Evolutionary conservation across 2,888 invertebrate species (phyloP).

Genomic region (Coelinius sp.): DNA sequence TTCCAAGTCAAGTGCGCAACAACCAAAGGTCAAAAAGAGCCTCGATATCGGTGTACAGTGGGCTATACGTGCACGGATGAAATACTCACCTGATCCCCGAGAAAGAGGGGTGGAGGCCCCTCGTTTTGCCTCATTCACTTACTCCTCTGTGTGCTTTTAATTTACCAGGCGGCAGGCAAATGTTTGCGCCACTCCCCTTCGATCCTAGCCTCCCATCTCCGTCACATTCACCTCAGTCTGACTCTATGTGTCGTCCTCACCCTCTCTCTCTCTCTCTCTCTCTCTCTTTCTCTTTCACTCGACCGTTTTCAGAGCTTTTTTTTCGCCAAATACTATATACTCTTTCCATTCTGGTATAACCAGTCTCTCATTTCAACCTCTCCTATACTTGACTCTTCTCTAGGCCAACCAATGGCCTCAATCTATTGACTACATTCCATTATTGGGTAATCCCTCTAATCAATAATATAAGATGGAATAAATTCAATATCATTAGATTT

Average conservation of each 20-base stretch:
- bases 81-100: conserved; percentile 32
- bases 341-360: not conserved
- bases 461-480: too few species aligned
- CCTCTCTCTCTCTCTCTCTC: conserved; percentile 30
- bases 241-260: not conserved
- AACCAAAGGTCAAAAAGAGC: not conserved
- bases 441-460: too few species aligned
- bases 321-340: conserved; percentile 33
- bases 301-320: conserved; percentile 44
- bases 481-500: too few species aligned
- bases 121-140: conserved; percentile 46
- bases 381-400: conserved; percentile 30
- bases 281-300: conserved; percentile 32
- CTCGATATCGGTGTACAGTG: not conserved
- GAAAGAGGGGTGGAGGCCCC: conserved; percentile 10
- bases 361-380: conserved; percentile 39
- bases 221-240: not conserved
- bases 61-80: not conserved
- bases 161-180: conserved; percentile 70
- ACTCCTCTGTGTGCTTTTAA: conserved; percentile 69
- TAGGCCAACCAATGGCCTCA: conserved; percentile 41
- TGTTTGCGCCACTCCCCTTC: conserved; percentile 68
- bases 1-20: too few species aligned
- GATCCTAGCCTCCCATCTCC: conserved; percentile 60
- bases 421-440: conserved; percentile 62